These are phyloP conservation scores for Stomorhina lunata DNA, from an alignment of 2,888 invertebrate genomes.

Conservation along the genomic window DNA sequence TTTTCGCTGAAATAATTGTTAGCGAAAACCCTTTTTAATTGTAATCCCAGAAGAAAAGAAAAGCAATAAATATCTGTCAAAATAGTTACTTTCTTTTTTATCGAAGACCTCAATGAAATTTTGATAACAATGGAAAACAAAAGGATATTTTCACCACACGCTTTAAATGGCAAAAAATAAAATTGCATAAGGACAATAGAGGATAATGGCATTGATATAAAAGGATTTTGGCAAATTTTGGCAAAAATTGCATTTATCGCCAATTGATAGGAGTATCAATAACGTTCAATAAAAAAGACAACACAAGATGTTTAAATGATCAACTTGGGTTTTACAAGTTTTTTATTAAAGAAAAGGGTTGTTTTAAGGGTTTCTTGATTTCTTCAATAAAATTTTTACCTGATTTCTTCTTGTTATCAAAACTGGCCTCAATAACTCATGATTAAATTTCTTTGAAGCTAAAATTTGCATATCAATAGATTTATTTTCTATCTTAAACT, in stretches of 20 bases:
- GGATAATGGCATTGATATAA: constrained; percentile 13
- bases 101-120: not conserved
- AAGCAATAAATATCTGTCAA: constrained; percentile 39
- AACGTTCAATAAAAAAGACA: constrained; percentile 23
- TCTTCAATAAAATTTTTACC: constrained; percentile 36
- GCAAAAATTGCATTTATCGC: constrained; percentile 58
- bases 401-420: constrained; percentile 39
- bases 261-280: constrained; percentile 59
- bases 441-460: constrained; percentile 56
- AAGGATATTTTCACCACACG: constrained; percentile 60
- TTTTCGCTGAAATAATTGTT: constrained; percentile 23
- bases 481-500: constrained; percentile 54
- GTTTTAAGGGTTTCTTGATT: constrained; percentile 25
- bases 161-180: not conserved
- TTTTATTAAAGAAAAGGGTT: constrained; percentile 46
- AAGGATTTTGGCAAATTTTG: constrained; percentile 53
- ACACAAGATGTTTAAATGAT: constrained; percentile 30
- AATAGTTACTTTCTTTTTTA: constrained; percentile 4
- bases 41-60: constrained; percentile 37
- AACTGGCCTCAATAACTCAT: constrained; percentile 59
- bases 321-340: constrained; percentile 17
- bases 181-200: not conserved
- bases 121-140: constrained; percentile 39
- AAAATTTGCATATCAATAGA: constrained; percentile 75
- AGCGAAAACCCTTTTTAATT: constrained; percentile 54